Conservation (phyloP, 2,113 vertebrate genomes). For the Syngnathus scovelli region DNA sequence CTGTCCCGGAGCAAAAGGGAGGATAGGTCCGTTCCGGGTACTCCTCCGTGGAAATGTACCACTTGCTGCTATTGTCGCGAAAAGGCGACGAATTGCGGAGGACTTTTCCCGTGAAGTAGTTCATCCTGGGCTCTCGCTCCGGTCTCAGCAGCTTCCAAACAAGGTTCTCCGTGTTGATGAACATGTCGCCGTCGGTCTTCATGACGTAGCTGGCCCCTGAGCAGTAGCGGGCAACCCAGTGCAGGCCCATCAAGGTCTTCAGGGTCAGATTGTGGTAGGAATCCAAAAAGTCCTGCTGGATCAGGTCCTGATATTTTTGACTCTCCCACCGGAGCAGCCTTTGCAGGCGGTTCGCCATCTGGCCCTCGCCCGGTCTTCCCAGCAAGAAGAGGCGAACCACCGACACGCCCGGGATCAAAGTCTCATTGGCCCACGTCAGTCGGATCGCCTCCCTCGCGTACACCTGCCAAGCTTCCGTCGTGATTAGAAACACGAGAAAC, state of each 20-base stretch:
- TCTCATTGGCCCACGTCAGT: slow-evolving; percentile 95
- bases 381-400: slow-evolving; percentile 83
- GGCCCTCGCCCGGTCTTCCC: slow-evolving; percentile 73
- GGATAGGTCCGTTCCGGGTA: slow-evolving; percentile 88
- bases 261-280: slow-evolving; percentile 93
- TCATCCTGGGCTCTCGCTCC: slow-evolving; percentile 73
- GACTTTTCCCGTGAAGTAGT: slow-evolving; percentile 91
- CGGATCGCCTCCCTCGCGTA: slow-evolving; percentile 89
- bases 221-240: slow-evolving; percentile 90
- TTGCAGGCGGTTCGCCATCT: slow-evolving; percentile 69
- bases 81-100: slow-evolving; percentile 88
- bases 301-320: slow-evolving; percentile 79
- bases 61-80: slow-evolving; percentile 90
- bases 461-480: slow-evolving; percentile 81
- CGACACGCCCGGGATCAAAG: slow-evolving; percentile 71
- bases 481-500: slow-evolving; percentile 88
- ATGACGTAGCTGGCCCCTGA: slow-evolving; percentile 83
- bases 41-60: slow-evolving; percentile 90
- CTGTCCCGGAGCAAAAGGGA: slow-evolving; percentile 95
- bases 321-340: slow-evolving; percentile 82
- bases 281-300: slow-evolving; percentile 92
- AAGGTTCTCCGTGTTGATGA: slow-evolving; percentile 93
- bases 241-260: slow-evolving; percentile 97
- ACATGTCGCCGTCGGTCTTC: slow-evolving; percentile 99
- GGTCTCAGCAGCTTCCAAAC: slow-evolving; percentile 87